These are phyloP conservation scores for Tachypleus tridentatus DNA, from an alignment of 1,140 invertebrate species.

Conservation along the genomic window DNA sequence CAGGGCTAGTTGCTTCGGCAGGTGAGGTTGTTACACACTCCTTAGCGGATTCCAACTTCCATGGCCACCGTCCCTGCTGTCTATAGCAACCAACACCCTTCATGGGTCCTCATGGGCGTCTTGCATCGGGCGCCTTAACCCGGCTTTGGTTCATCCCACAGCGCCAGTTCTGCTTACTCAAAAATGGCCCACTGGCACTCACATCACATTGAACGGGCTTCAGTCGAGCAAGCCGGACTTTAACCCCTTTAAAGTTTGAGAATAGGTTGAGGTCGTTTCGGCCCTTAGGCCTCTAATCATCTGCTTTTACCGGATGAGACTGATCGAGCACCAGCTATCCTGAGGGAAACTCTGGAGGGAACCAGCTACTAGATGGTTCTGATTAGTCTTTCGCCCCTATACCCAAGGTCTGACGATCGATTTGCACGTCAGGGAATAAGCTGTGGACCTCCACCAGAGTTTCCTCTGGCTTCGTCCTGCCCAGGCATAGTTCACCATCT, in stretches of 20 bases:
- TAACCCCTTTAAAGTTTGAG: too few species aligned
- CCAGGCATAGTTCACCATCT: too few species aligned
- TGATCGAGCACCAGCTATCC: conserved; percentile 46
- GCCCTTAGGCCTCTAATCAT: conserved; percentile 71
- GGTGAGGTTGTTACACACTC: conserved; percentile 79
- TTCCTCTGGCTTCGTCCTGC: too few species aligned
- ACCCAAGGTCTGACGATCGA: conserved; percentile 78
- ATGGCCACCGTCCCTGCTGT: too few species aligned
- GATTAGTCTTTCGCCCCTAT: conserved; percentile 89
- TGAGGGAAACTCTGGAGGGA: conserved; percentile 64
- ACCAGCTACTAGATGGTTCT: conserved; percentile 84
- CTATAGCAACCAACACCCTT: conserved; percentile 72
- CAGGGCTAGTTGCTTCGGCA: conserved; percentile 75
- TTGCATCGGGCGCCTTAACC: conserved; percentile 32
- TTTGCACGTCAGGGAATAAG: conserved; percentile 85
- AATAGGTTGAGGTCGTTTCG: conserved; percentile 67
- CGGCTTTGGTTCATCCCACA: conserved; percentile 70
- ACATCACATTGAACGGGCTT: too few species aligned
- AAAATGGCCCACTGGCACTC: too few species aligned
- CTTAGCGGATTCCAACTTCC: conserved; percentile 80
- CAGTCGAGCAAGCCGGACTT: conserved; percentile 47
- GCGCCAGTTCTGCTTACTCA: too few species aligned
- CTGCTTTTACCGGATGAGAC: conserved; percentile 58
- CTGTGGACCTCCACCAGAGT: conserved; percentile 71
- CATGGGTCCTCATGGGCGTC: conserved; percentile 58